phyloP scores from a whole-genome alignment of 2,797 vertebrate genomes.

The Leptodactylus fallax region DNA sequence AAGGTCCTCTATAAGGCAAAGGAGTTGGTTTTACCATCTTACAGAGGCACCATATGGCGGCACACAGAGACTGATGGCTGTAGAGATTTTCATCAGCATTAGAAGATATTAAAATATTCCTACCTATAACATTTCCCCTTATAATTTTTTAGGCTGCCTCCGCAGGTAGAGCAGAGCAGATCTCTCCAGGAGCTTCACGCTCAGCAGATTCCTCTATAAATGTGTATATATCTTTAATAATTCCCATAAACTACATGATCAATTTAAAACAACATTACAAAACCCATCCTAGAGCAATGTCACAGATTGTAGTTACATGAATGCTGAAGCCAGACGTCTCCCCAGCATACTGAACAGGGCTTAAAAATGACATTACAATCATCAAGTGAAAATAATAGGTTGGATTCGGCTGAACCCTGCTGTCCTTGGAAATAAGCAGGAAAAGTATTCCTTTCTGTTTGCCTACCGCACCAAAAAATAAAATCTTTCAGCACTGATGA shows the following conservation, averaged over 20 bases:
- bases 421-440: slow-evolving; percentile 43
- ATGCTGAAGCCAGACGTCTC: slow-evolving; percentile 20
- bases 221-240: not conserved
- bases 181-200: not conserved
- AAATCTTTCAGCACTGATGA: not conserved
- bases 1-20: too few species aligned
- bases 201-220: not conserved
- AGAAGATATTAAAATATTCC: not conserved
- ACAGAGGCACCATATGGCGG: not conserved
- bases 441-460: slow-evolving; percentile 21
- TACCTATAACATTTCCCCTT: not conserved
- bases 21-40: too few species aligned
- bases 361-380: slow-evolving; percentile 52
- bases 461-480: slow-evolving; percentile 5
- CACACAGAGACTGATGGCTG: not conserved
- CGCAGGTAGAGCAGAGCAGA: not conserved
- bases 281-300: slow-evolving; percentile 31
- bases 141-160: not conserved
- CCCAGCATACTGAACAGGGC: slow-evolving; percentile 35
- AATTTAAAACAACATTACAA: slow-evolving; percentile 30
- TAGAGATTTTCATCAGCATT: not conserved
- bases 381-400: slow-evolving; percentile 46
- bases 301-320: slow-evolving; percentile 23
- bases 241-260: not conserved
- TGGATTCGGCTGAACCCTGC: slow-evolving; percentile 40